Base-by-base conservation (phyloP, 2,113 vertebrate genomes). In the Cyphomyrus discorhynchus region DNA sequence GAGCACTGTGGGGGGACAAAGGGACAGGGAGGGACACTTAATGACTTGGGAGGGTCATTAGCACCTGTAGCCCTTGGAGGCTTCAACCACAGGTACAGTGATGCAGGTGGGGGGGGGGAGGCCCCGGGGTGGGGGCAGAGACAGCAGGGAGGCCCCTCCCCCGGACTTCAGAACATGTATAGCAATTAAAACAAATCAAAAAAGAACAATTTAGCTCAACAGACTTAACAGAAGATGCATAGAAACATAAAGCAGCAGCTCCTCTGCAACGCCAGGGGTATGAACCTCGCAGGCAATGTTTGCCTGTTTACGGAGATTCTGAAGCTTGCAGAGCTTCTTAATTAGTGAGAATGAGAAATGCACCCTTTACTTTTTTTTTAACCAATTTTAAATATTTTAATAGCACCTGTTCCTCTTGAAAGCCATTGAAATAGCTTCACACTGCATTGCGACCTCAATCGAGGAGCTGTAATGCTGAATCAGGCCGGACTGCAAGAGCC, bases 1-100 rank as follows among this genome's bases (percentile, higher is more conserved):
- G 94, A 99, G 96, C 62, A 97, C 98, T 99, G 94, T 9, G 31
- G 17, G 45, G 39, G 39, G 80, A 83, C 11, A 83, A 2, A 45
- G 35, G 46, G 42, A 45, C 42, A 47, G 42, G 3, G 80, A 10
- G 31, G 11, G 21, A 24, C 19, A 3, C 80, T 45, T 15, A 24
- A 17, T 83, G 80, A 45, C 39, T 9, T 7, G 9, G 9, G 42
- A 45, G 21, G 42, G 19, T 83, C 80, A 83, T 8, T 9, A 15
- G 5, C 35, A 83, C 17, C 80, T 10, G 80, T 6, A 47, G 80
- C 42, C 17, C 5, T 11, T 24, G 42, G 80, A 47, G 80, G 39
- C 21, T 83, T 21, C 6, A 10, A 24, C 2, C 80, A 83, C 10
- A 47, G 45, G 27, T 83, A 35, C 66, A 35, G 31, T 39, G 31